Evolutionary conservation across 2,888 invertebrate species (phyloP), one percentile per base, ranked within the genome.

Genomic region (Amphipoea lucens): DNA sequence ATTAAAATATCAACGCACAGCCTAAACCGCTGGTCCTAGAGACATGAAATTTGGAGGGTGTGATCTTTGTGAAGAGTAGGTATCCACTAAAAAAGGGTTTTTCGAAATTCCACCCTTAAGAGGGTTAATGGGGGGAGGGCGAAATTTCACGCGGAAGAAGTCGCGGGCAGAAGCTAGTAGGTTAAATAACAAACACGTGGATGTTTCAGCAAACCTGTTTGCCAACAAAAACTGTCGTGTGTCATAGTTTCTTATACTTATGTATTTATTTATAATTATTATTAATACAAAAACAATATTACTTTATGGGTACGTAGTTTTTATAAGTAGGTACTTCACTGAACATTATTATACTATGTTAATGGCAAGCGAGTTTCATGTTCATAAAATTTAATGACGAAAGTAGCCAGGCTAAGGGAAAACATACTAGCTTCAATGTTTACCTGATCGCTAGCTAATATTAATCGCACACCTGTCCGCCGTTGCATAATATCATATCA

Each of bases 401-500:
- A 83, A 79, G 66, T 70, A 83, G 11, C 3, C 1, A 40, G n/a
- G 48, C 4, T 51, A 20, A 66, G 17, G 60, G 51, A 48, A 79
- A 73, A 36, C 48, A 48, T 57, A n/a, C 9, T 20, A 42, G 42
- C 17, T 60, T 40, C 63, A 72, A 68, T 78, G 57, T 75, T 78
- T 73, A 84, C 65, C 54, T 68, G 72, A 77, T 75, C 42, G 71
- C 60, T 29, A 57, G 63, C 42, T 48, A 60, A 62, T 76, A 76
- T 79, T 68, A 69, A 60, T 72, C 45, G 63, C 57, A 78, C 81
- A 84, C 77, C 81, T 81, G 85, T 74, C 45, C 23, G 23, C 29
- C 40, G 67, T 70, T 84, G 63, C 70, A 71, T 67, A 81, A 77
- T 60, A 70, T 66, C 17, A 77, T 60, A 70, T 66, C 17, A 66